A percentile compares a stretch with the other conserved stretches of the same genome.
Evolutionary conservation across 1,140 invertebrate genomes (phyloP).

Genomic region (Drosophila tristis): DNA sequence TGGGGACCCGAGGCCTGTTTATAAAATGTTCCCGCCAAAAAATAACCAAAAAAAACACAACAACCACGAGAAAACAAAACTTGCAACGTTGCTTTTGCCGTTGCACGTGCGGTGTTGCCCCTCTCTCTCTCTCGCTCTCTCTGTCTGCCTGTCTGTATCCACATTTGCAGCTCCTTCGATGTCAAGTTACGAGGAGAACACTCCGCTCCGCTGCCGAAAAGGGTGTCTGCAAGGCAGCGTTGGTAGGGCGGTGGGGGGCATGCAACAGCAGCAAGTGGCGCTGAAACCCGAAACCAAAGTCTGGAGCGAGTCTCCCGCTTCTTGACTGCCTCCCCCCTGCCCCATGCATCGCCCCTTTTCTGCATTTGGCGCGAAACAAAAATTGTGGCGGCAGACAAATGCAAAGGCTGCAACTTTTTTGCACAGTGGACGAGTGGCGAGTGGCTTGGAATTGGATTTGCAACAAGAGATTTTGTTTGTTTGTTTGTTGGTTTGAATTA

Average conservation of each 20-base stretch:
- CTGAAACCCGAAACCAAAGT: conserved; percentile 58
- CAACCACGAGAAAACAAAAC: conserved; percentile 33
- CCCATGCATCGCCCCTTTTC: conserved; percentile 33
- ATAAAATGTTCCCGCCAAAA: conserved; percentile 70
- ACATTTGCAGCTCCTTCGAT: conserved; percentile 51
- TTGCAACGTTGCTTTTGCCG: conserved; percentile 71
- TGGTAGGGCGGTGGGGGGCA: not conserved
- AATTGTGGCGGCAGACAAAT: conserved; percentile 66
- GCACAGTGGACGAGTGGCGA: conserved; percentile 16
- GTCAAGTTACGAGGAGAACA: conserved; percentile 67
- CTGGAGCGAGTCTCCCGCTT: conserved; percentile 15
- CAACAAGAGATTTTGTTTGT: conserved; percentile 39
- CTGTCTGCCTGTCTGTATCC: not conserved
- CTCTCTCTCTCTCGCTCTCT: conserved; percentile 10
- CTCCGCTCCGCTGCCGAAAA: conserved; percentile 45
- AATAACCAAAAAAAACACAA: conserved; percentile 18
- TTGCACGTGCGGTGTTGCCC: conserved; percentile 65
- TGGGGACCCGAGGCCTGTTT: conserved; percentile 45
- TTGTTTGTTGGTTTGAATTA: conserved; percentile 3
- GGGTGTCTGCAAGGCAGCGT: conserved; percentile 7
- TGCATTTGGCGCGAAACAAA: conserved; percentile 69
- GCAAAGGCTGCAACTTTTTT: conserved; percentile 66
- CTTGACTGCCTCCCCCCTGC: not conserved
- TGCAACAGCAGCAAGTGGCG: conserved; percentile 43
- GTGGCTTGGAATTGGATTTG: conserved; percentile 30